phyloP scores from a whole-genome alignment of 2,797 vertebrate species.

The Myoxocephalus aenaeus region DNA sequence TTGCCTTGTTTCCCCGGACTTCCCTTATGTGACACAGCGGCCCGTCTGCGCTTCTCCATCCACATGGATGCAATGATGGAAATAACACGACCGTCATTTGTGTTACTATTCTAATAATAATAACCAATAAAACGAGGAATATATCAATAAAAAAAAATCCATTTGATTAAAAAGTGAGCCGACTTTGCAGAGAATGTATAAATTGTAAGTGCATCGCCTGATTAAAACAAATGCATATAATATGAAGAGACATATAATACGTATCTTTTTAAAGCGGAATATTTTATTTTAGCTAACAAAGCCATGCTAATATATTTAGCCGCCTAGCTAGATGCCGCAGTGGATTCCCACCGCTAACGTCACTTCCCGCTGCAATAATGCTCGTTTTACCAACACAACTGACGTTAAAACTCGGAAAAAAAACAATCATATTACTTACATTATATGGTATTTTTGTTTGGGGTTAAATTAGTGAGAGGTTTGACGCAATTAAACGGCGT shows the following conservation, averaged over 20 bases:
- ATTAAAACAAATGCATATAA: neutral
- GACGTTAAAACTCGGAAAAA: fast-evolving
- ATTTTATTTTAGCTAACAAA: conserved; percentile 70
- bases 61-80: fast-evolving
- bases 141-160: neutral
- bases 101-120: no score
- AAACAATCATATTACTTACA: neutral
- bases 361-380: neutral
- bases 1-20: neutral
- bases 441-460: neutral
- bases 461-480: neutral
- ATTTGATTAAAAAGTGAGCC: neutral
- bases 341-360: neutral
- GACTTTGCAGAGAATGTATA: neutral
- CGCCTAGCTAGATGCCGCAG: conserved; percentile 55
- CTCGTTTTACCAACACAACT: fast-evolving
- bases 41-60: neutral
- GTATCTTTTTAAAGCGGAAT: neutral
- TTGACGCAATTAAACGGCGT: conserved; percentile 7
- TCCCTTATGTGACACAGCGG: neutral
- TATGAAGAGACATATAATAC: fast-evolving
- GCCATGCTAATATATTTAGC: conserved; percentile 66
- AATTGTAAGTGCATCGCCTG: fast-evolving
- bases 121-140: fast-evolving
- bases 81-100: neutral